Base-by-base conservation (phyloP, 2,113 vertebrate genomes). In the Dicerorhinus sumatrensis region DNA sequence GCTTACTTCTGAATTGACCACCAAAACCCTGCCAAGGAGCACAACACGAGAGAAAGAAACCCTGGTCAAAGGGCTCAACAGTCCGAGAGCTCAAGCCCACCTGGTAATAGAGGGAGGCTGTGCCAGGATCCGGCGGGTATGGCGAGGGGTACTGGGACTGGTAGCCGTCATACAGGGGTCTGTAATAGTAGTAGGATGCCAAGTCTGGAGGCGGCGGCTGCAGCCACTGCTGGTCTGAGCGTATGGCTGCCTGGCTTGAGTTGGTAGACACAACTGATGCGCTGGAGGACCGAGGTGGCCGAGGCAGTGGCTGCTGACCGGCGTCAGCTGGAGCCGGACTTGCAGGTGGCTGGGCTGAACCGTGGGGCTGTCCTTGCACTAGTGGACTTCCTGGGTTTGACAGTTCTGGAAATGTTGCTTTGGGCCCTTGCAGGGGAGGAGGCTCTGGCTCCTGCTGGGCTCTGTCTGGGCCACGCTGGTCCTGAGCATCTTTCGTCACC, bases 401-500 rank as follows among this genome's bases (percentile, higher is more conserved):
- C 97, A 96, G 95, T 80, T 87, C 98, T 11, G 36, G 11, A 51
- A 54, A 89, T 1, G 87, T 0, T 2, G 88, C 96, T 1, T 73
- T 94, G 72, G 96, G 98, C 48, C 73, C 27, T 1, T 92, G 97
- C 23, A 97, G 84, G 11, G 96, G 65, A 8, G 96, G 93, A 0
- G 96, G 91, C 33, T 92, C 97, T 0, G 60, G 81, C 94, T 98
- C 99, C 51, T 96, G 98, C 1, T 91, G 97, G 63, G 96, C 85
- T 72, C 86, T 81, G 42, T 98, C 99, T 5, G 94, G 80, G 33
- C 96, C 98, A 76, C 75, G 84, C 79, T 98, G 98, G 63, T 98
- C 99, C 97, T 99, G 99, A 1, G 98, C 98, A 87, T 99, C 99
- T 99, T 99, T 99, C 91, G 99, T 99, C 96, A 99, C 99, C 99